These are phyloP conservation scores for Trematomus loennbergii DNA, from an alignment of 2,113 vertebrate genomes.

Conservation along the genomic window DNA sequence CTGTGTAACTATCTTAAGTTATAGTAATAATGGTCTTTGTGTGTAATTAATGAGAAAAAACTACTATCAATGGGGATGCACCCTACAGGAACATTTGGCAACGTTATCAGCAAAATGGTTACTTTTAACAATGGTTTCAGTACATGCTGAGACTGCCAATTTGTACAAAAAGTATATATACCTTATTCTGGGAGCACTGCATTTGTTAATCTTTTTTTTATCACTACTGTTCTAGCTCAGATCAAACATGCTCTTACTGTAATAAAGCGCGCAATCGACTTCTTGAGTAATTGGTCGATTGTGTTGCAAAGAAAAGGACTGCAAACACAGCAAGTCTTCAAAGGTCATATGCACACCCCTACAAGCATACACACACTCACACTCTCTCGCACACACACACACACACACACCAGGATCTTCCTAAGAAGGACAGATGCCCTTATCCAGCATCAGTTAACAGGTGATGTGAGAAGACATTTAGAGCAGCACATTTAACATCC, in stretches of 20 bases:
- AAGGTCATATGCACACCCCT: conserved; percentile 49
- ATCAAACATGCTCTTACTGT: conserved; percentile 39
- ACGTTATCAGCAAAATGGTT: no score
- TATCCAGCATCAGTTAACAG: conserved; percentile 79
- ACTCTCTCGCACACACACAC: conserved; percentile 22
- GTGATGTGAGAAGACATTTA: conserved; percentile 74
- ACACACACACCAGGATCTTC: conserved; percentile 43
- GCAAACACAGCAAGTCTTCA: conserved; percentile 70
- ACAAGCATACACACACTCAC: conserved; percentile 21
- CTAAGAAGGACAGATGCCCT: conserved; percentile 74
- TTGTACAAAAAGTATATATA: background rate
- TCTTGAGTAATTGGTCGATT: conserved; percentile 66
- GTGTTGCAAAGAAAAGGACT: conserved; percentile 62
- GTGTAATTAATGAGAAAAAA: background rate
- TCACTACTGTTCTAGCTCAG: conserved; percentile 29
- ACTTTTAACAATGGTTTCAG: no score
- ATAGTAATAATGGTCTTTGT: background rate
- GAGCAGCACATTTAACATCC: conserved; percentile 76
- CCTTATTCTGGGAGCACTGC: background rate
- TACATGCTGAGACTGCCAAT: no score
- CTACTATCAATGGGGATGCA: no score
- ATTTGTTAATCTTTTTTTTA: background rate
- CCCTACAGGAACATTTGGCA: no score
- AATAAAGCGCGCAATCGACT: conserved; percentile 49
- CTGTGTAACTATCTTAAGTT: background rate